Percentiles rank a stretch among this genome's conserved stretches.
These are phyloP conservation scores for Pristionchus japonicus DNA, from an alignment of 2,888 invertebrate species.

Conservation along the genomic window DNA sequence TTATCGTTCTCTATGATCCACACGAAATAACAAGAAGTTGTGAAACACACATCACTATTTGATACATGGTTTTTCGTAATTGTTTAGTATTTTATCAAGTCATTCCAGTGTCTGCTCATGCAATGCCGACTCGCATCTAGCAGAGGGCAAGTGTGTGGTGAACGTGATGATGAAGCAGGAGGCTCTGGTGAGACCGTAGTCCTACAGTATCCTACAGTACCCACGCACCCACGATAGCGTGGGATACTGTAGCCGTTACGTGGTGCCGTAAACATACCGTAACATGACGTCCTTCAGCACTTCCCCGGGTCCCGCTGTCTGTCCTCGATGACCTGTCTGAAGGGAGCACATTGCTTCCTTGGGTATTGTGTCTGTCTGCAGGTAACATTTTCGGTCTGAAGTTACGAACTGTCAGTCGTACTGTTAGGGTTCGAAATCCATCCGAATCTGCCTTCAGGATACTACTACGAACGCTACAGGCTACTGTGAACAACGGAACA, in stretches of 20 bases:
- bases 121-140: slow-evolving; percentile 52
- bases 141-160: slow-evolving; percentile 53
- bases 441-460: not conserved
- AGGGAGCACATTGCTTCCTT: slow-evolving; percentile 38
- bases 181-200: not conserved
- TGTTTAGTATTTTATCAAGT: not conserved
- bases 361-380: slow-evolving; percentile 29
- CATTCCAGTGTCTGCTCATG: slow-evolving; percentile 55
- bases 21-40: too few relatives aligned
- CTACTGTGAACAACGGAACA: slow-evolving; percentile 51
- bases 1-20: too few relatives aligned
- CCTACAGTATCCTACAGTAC: not conserved
- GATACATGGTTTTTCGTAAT: not conserved
- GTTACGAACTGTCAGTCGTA: too few relatives aligned
- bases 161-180: slow-evolving; percentile 27
- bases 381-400: not conserved
- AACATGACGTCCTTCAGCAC: not conserved
- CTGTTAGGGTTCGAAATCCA: not conserved
- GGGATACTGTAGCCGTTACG: too few relatives aligned
- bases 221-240: not conserved
- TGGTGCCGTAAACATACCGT: not conserved
- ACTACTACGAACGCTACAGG: slow-evolving; percentile 62
- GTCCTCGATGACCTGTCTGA: not conserved
- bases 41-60: too few relatives aligned
- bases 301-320: slow-evolving; percentile 44